Percentiles rank a stretch among this genome's conserved stretches.
Conservation (phyloP, 2,113 vertebrate species). For the Ictalurus punctatus region DNA sequence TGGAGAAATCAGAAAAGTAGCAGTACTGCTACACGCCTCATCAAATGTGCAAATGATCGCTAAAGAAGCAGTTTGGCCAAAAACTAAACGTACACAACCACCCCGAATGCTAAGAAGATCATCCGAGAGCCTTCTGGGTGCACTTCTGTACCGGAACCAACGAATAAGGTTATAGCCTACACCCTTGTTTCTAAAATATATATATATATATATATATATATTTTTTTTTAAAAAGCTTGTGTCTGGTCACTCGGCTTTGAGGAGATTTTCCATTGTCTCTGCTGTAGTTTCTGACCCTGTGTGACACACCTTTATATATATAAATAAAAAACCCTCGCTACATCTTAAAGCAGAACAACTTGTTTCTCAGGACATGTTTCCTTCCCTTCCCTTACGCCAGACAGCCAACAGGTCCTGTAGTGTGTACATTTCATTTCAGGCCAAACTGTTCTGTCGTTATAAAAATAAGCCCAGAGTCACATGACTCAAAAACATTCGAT, state of each 20-base stretch:
- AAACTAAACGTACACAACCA: neutral
- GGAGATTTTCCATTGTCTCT: no score
- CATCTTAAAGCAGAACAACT: neutral
- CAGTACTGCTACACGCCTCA: neutral
- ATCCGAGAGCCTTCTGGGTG: neutral
- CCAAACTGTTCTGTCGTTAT: neutral
- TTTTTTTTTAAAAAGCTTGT: neutral
- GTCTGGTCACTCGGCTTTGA: neutral
- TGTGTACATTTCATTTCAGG: neutral
- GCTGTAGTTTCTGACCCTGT: neutral
- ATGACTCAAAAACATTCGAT: neutral
- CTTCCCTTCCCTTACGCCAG: neutral
- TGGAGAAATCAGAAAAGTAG: slow-evolving; percentile 12
- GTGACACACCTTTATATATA: neutral
- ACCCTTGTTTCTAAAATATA: neutral
- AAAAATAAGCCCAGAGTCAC: neutral
- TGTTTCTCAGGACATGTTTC: neutral
- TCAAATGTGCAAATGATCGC: neutral
- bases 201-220: no score
- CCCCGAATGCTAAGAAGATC: neutral
- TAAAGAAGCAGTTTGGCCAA: neutral
- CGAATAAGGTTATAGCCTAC: neutral
- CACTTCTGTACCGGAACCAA: neutral
- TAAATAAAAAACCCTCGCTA: neutral
- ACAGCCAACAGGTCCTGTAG: neutral